A percentile compares a stretch with the other conserved stretches of the same genome.
Evolutionary conservation across 1,140 invertebrate species (phyloP).

Genomic region (Adelges cooleyi): DNA sequence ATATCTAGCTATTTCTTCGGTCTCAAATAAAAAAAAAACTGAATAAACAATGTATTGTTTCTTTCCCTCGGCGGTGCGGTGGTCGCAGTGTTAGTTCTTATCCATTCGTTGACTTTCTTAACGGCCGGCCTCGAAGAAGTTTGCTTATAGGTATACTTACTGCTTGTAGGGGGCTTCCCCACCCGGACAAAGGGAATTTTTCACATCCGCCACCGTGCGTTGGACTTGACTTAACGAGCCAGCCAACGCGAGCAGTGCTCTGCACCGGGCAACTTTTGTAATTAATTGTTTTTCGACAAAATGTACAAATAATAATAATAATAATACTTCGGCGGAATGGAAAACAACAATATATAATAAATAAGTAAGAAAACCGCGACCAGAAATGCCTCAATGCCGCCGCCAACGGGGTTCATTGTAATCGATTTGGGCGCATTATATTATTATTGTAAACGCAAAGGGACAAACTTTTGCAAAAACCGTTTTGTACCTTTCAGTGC

Average conservation of each 20-base stretch:
- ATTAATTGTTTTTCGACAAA: conserved; percentile 9
- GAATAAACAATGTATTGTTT: no score
- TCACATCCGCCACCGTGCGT: conserved; percentile 2
- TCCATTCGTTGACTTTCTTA: neutral
- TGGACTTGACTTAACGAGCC: neutral
- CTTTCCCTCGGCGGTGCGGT: no score
- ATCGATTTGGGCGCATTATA: neutral
- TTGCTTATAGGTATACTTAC: conserved; percentile 1
- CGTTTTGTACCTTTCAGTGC: neutral
- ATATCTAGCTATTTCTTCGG: no score
- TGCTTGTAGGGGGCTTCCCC: no score
- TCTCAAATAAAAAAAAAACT: no score
- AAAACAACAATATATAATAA: neutral
- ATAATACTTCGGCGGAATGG: neutral
- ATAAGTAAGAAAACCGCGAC: no score
- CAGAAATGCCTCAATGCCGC: no score
- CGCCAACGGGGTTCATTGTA: conserved; percentile 13
- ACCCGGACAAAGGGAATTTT: neutral
- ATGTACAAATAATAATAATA: conserved; percentile 7
- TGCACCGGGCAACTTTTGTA: conserved; percentile 6
- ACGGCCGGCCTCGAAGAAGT: neutral
- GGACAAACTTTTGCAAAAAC: conserved; percentile 1
- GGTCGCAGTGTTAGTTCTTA: neutral
- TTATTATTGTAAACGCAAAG: neutral
- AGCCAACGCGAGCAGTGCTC: neutral